Percentiles rank a stretch among this genome's conserved stretches.
phyloP scores from a whole-genome alignment of 2,797 vertebrate species.

The Coregonus suidteri region DNA sequence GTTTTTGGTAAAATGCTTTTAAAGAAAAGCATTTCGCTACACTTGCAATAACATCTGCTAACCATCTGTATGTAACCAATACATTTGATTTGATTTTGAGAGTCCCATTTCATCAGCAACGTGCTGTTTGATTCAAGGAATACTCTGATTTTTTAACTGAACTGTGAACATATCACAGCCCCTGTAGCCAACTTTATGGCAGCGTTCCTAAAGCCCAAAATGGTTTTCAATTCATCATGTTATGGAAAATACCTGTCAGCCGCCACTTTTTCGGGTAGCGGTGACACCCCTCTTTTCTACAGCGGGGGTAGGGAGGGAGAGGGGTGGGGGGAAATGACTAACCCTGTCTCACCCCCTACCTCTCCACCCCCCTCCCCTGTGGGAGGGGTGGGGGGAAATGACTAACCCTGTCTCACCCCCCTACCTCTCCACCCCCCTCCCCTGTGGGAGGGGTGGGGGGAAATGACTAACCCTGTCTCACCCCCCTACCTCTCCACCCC shows the following conservation, averaged over 20 bases:
- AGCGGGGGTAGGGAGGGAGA: slow-evolving; percentile 10
- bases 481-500: background rate
- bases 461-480: slow-evolving; percentile 30
- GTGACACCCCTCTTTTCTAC: slow-evolving; percentile 31
- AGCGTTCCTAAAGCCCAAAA: background rate
- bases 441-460: slow-evolving; percentile 2
- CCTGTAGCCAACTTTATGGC: background rate
- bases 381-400: slow-evolving; percentile 29
- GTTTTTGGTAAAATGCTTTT: background rate
- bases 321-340: slow-evolving; percentile 34
- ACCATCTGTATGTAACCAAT: too few species aligned
- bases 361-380: background rate
- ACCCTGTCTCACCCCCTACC: slow-evolving; percentile 6
- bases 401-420: slow-evolving; percentile 13
- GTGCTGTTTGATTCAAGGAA: too few species aligned
- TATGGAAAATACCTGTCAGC: slow-evolving; percentile 10
- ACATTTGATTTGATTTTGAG: too few species aligned
- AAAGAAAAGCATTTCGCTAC: background rate
- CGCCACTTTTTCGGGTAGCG: background rate
- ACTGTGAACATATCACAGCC: background rate
- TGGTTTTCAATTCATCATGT: slow-evolving; percentile 12
- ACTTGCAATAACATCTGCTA: too few species aligned
- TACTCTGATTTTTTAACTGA: background rate
- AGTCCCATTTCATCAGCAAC: background rate
- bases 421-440: background rate